Evolutionary conservation across 2,888 invertebrate species (phyloP), one percentile per base, ranked within the genome.

Genomic region (Cerceris rybyensis): DNA sequence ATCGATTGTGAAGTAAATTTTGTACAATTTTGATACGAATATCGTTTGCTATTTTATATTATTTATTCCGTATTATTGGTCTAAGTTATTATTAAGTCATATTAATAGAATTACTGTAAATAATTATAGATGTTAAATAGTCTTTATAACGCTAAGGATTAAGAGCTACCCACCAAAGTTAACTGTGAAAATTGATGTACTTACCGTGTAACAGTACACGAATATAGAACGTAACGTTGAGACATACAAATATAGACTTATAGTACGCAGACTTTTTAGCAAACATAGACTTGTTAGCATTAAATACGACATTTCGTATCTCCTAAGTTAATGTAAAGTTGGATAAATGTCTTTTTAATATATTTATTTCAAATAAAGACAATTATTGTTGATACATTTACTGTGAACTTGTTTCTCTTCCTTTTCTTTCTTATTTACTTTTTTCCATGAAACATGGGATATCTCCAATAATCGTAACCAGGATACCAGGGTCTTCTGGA

Each of bases 361-460:
- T 52, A 16, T 74, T 74, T 57, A 74, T 74, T 69, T 0, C 9
- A 7, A 70, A 59, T 9, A 39, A 52, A 64, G 11, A 57, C 1
- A 8, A 11, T 46, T 57, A 28, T 43, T 39, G 0, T 14, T 60
- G 17, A 49, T 13, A 13, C 9, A 55, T 16, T 7, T 14, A 8
- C 17, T 52, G 14, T n/a, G 14, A 52, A 52, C 1, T 52, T 57
- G 1, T 7, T 43, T 52, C 42, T n/a, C 17, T 13, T 42, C 52
- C 16, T n/a, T 41, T 1, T 42, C 5, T 6, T n/a, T 28, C 6
- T 11, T 17, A 57, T 1, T 28, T n/a, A 49, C 80, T 82, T 88
- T 78, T 82, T 88, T 49, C 90, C 90, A 0, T 88, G 84, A 74
- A 89, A 89, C 8, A 90, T 83, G 0, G 89, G 89, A 68, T 90